These are phyloP conservation scores for Papilio polytes DNA, from an alignment of 1,140 invertebrate genomes.

Conservation along the genomic window DNA sequence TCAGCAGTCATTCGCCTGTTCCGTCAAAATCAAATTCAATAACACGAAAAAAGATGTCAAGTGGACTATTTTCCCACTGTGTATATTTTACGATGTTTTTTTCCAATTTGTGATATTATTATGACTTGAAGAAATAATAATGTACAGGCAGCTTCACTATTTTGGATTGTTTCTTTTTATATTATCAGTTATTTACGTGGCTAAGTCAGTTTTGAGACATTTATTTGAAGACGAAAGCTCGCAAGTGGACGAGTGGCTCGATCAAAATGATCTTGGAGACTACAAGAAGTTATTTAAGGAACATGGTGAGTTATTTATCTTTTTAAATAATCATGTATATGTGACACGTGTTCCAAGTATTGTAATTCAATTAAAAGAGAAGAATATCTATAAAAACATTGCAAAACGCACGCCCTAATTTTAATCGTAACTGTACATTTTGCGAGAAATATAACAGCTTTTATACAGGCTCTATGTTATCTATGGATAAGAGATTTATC, in stretches of 20 bases:
- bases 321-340: neutral
- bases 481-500: neutral
- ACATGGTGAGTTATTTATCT: constrained; percentile 85
- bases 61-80: constrained; percentile 14
- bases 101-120: constrained; percentile 44
- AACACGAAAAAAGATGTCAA: constrained; percentile 29
- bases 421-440: neutral
- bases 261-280: constrained; percentile 87
- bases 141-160: constrained; percentile 65
- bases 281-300: constrained; percentile 88
- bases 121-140: constrained; percentile 56
- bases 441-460: neutral
- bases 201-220: constrained; percentile 65
- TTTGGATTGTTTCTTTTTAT: constrained; percentile 65
- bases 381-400: neutral
- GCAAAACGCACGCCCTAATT: neutral
- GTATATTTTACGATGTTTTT: constrained; percentile 33
- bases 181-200: constrained; percentile 65
- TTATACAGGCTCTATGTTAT: neutral
- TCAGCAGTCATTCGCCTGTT: neutral
- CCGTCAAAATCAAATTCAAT: constrained; percentile 20
- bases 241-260: constrained; percentile 89
- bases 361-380: neutral
- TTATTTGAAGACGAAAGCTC: constrained; percentile 82
- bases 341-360: neutral